Evolutionary conservation across 1,140 invertebrate genomes (phyloP).

Genomic region (Eufriesea mexicana): DNA sequence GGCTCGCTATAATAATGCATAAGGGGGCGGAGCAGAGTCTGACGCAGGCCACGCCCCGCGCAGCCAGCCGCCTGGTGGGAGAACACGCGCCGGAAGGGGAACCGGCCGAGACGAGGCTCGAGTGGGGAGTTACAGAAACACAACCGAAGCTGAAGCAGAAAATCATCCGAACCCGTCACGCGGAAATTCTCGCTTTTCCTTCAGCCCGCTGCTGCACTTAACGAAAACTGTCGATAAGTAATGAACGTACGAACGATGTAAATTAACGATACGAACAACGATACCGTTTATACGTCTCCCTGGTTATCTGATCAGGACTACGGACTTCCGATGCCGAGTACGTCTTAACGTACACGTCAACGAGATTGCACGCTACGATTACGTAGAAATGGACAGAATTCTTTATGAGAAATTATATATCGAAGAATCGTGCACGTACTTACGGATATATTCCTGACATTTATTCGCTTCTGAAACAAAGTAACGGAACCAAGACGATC

Average conservation of each 20-base stretch:
- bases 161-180: conserved; percentile 51
- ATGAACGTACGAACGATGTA: background rate
- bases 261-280: background rate
- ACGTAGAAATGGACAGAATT: too few species aligned
- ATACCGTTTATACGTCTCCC: background rate
- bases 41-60: conserved; percentile 54
- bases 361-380: too few species aligned
- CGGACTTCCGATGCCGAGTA: too few species aligned
- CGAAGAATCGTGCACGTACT: too few species aligned
- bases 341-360: too few species aligned
- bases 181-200: conserved; percentile 36
- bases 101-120: conserved; percentile 38
- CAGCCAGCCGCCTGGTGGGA: conserved; percentile 43
- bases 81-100: conserved; percentile 58
- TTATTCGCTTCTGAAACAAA: too few species aligned
- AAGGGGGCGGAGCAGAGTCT: conserved; percentile 75
- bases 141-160: conserved; percentile 40
- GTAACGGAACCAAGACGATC: too few species aligned
- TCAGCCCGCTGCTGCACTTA: background rate
- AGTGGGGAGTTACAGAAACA: conserved; percentile 46
- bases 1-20: conserved; percentile 81
- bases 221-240: conserved; percentile 6
- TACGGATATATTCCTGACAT: too few species aligned
- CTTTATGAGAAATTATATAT: too few species aligned
- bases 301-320: too few species aligned